Evolutionary conservation across 2,113 vertebrate genomes (phyloP).

Genomic region (Callithrix jacchus): DNA sequence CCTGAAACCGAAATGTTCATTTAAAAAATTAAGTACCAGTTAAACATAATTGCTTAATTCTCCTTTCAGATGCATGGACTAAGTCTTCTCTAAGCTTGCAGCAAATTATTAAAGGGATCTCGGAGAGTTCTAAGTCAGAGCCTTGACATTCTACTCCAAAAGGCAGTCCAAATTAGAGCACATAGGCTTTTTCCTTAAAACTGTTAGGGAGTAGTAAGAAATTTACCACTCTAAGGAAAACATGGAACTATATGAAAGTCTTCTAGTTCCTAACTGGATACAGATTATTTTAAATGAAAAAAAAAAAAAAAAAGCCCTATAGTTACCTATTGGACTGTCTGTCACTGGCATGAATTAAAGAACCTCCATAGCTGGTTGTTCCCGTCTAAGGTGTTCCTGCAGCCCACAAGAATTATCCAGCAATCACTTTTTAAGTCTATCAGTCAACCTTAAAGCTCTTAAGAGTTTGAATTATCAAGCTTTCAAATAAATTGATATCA

Average conservation of each 20-base stretch:
- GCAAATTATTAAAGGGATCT: background rate
- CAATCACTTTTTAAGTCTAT: background rate
- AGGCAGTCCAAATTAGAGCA: background rate
- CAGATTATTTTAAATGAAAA: background rate
- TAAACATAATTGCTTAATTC: background rate
- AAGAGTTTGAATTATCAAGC: background rate
- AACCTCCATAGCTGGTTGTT: background rate
- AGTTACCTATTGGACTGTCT: background rate
- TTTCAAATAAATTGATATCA: background rate
- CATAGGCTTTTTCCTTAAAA: background rate
- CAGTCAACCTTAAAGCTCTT: background rate
- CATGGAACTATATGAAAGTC: background rate
- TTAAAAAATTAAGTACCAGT: conserved; percentile 22
- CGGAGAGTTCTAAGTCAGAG: background rate
- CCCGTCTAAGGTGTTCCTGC: background rate
- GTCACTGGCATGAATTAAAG: background rate
- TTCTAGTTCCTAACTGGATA: background rate
- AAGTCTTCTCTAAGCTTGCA: background rate
- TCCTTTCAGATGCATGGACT: background rate
- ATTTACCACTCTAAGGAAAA: background rate
- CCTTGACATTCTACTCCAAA: background rate
- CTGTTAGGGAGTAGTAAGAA: background rate
- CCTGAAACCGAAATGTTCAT: conserved; percentile 23
- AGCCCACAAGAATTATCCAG: background rate
- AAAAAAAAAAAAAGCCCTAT: background rate